phyloP scores from a whole-genome alignment of 2,113 vertebrate species.

The Bubo bubo region DNA sequence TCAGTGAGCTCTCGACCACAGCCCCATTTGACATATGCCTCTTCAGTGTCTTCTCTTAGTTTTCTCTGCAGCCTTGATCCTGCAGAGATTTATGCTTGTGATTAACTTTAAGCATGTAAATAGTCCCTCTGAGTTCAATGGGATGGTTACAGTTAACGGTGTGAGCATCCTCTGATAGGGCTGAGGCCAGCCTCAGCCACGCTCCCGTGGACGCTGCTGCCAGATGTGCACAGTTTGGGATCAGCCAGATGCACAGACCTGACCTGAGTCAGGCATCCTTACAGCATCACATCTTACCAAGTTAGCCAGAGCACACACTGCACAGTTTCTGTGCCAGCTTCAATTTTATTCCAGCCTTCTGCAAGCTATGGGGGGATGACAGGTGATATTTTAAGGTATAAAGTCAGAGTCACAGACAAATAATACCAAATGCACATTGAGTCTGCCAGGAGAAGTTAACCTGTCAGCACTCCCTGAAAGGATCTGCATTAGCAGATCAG shows the following conservation, averaged over 20 bases:
- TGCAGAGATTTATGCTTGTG: background rate
- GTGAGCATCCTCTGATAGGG: background rate
- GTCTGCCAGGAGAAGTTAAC: slow-evolving; percentile 51
- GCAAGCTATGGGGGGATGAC: background rate
- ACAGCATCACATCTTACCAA: background rate
- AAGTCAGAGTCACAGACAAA: slow-evolving; percentile 48
- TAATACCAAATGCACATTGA: background rate
- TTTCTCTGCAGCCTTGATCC: slow-evolving; percentile 24
- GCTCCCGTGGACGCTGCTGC: background rate
- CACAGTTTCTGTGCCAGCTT: slow-evolving; percentile 26
- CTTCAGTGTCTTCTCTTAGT: background rate
- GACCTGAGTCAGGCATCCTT: background rate
- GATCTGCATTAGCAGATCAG: slow-evolving; percentile 49
- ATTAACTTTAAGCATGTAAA: slow-evolving; percentile 24
- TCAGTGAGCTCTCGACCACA: slow-evolving; percentile 1
- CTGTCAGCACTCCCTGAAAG: slow-evolving; percentile 14
- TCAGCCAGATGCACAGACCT: background rate
- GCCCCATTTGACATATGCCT: background rate
- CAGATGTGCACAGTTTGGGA: background rate
- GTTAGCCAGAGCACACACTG: background rate
- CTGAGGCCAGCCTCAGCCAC: background rate
- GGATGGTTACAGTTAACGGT: background rate
- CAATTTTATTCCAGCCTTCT: slow-evolving; percentile 32
- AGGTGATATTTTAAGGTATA: slow-evolving; percentile 49
- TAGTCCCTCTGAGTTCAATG: background rate